phyloP scores from a whole-genome alignment of 2,797 vertebrate genomes.

The Knipowitschia caucasica region DNA sequence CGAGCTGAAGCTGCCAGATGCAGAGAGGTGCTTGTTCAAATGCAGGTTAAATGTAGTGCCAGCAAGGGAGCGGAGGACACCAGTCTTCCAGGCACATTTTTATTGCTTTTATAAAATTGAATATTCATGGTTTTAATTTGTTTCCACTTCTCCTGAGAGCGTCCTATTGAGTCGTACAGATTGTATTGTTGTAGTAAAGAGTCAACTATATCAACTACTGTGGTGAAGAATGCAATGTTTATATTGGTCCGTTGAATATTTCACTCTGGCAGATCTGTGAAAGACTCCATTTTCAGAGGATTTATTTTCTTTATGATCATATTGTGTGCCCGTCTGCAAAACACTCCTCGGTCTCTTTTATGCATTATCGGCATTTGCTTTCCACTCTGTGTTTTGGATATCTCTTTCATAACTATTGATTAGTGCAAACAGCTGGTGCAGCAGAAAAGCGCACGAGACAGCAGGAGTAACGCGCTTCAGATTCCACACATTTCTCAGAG shows the following conservation, averaged over 20 bases:
- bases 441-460: conserved; percentile 10
- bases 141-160: too few relatives aligned
- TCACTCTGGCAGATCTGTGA: background rate
- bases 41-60: too few relatives aligned
- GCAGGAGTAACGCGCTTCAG: conserved; percentile 1
- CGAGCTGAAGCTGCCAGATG: too few relatives aligned
- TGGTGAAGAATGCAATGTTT: background rate
- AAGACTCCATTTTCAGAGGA: conserved; percentile 5
- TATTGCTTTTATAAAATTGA: too few relatives aligned
- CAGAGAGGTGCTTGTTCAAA: too few relatives aligned
- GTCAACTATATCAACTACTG: too few relatives aligned
- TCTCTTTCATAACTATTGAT: conserved; percentile 14
- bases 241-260: background rate
- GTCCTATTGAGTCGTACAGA: too few relatives aligned
- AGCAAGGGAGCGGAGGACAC: too few relatives aligned
- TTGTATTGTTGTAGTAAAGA: too few relatives aligned
- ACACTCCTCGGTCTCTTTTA: background rate
- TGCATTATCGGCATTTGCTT: background rate
- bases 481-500: background rate
- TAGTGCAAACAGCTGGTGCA: conserved; percentile 8
- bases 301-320: conserved; percentile 5
- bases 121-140: too few relatives aligned
- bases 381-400: background rate
- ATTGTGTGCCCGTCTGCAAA: background rate
- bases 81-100: too few relatives aligned